Evolutionary conservation across 2,797 vertebrate genomes (phyloP), one percentile per base, ranked within the genome.

Genomic region (Euthynnus affinis): DNA sequence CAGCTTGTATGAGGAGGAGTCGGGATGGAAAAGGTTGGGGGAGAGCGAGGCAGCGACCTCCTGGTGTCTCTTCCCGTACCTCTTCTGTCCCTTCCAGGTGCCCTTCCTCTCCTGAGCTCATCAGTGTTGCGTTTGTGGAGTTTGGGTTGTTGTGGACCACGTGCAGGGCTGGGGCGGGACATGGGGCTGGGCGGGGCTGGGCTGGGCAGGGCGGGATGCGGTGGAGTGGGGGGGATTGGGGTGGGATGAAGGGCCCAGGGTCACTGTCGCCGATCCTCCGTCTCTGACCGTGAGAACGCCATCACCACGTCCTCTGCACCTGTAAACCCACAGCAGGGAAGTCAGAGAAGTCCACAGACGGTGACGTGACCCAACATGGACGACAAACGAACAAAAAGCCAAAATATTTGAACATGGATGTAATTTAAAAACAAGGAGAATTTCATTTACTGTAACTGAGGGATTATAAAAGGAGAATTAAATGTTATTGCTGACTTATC

Each of bases 281-380:
- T 96, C 93, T 99, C 98, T 92, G 97, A 98, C 90, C 98, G 96
- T 80, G 98, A 99, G 95, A 99, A 99, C 0, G 98, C 98, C 98
- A 98, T 99, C 91, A 99, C 98, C 85, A 99, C 98, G 2, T 99
- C 98, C 93, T 99, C 98, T 23, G 98, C 97, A 94, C 98, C 98
- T 99, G 93, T 32, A 44, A 59, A 56, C 4, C 61, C 52, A 71
- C 5, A 56, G 34, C 13, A 81, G n/a, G n/a, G 71, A 34, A 0
- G 46, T 42, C 32, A 70, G 20, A 12, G 3, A 55, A 34, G 22
- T 0, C 48, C 12, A 14, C 22, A 23, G 20, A 29, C 14, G 3
- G 8, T 15, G 27, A 56, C 5, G 17, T 62, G 5, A 34, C 1
- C 6, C 32, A 46, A 52, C 27, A 29, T 4, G 27, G 27, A 29